Percentiles rank a stretch among this genome's conserved stretches.
These are phyloP conservation scores for Diceros bicornis DNA, from an alignment of 2,797 vertebrate species.

Conservation along the genomic window DNA sequence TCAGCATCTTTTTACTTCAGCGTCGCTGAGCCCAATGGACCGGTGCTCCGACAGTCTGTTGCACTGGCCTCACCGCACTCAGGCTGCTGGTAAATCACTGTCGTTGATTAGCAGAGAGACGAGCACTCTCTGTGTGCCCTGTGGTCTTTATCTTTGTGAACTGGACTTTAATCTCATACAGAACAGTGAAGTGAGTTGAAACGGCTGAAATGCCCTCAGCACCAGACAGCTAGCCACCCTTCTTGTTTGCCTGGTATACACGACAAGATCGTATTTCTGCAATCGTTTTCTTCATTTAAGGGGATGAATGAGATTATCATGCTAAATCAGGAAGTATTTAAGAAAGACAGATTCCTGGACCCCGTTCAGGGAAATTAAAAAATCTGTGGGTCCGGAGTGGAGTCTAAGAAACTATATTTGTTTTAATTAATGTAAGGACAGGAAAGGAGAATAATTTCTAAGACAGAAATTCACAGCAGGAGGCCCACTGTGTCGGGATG, in stretches of 20 bases:
- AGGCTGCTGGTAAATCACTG: background rate
- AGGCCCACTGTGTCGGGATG: accelerated
- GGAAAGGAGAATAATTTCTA: background rate
- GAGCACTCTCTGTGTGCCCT: background rate
- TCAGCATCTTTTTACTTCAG: too few species aligned
- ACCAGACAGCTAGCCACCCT: accelerated
- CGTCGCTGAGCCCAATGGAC: too few species aligned
- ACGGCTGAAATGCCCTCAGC: too few species aligned
- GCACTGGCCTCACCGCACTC: background rate
- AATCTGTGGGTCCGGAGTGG: background rate
- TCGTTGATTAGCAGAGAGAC: background rate
- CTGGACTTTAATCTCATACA: background rate
- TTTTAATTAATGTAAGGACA: background rate
- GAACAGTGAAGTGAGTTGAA: too few species aligned
- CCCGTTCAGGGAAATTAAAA: background rate
- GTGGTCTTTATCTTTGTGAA: background rate
- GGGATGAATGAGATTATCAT: background rate
- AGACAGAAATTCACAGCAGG: background rate
- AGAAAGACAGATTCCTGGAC: conserved; percentile 1
- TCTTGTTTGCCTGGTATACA: background rate
- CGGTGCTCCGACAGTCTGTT: accelerated
- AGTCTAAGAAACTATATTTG: background rate
- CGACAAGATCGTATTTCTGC: background rate
- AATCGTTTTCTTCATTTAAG: background rate
- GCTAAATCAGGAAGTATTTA: background rate